Evolutionary conservation across 1,140 invertebrate species (phyloP).

Genomic region (Charaxes varanes): DNA sequence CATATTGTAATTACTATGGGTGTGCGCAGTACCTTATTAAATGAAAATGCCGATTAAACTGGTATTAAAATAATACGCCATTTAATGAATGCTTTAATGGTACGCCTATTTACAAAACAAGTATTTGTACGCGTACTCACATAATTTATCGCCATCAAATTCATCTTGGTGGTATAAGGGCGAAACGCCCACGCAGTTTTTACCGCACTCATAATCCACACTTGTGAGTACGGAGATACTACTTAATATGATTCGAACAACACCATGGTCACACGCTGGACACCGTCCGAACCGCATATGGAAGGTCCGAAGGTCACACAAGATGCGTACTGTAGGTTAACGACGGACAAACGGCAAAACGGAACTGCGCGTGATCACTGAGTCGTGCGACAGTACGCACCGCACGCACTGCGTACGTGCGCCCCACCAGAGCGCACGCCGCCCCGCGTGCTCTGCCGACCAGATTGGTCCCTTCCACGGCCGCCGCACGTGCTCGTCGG

Average conservation of each 20-base stretch:
- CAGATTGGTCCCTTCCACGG: slow-evolving; percentile 56
- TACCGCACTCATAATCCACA: not conserved
- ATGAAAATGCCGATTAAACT: too few species aligned
- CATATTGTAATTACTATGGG: too few species aligned
- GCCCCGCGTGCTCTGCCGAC: slow-evolving; percentile 40
- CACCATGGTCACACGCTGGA: not conserved
- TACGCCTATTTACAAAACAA: too few species aligned
- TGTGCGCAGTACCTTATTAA: too few species aligned
- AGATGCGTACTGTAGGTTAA: not conserved
- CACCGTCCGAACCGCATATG: not conserved
- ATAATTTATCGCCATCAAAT: not conserved
- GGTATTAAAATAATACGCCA: too few species aligned
- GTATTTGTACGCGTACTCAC: not conserved
- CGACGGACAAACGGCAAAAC: not conserved
- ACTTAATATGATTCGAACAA: too few species aligned
- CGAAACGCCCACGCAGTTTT: not conserved
- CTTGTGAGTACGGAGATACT: too few species aligned
- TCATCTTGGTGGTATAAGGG: not conserved
- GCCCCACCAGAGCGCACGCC: slow-evolving; percentile 46
- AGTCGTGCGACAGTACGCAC: slow-evolving; percentile 26
- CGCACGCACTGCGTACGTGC: slow-evolving; percentile 57
- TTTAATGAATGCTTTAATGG: too few species aligned
- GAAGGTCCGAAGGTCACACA: not conserved
- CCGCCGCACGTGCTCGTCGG: slow-evolving; percentile 17
- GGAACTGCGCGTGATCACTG: slow-evolving; percentile 6